A percentile compares a stretch with the other conserved stretches of the same genome.
Conservation (phyloP, 2,797 vertebrate species). For the Brachymystax lenok region DNA sequence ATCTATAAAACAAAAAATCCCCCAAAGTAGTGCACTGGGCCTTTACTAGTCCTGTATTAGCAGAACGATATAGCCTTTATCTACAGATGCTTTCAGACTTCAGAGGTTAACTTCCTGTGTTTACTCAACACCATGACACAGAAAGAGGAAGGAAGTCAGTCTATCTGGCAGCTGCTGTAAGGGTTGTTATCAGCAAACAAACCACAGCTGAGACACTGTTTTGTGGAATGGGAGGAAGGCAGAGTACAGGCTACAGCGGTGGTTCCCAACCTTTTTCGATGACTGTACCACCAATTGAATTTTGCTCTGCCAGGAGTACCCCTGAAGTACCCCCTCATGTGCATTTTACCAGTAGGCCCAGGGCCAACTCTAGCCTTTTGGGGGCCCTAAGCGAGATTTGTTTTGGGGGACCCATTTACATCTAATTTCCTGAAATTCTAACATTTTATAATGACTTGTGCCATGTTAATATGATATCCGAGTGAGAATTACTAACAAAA, state of each 20-base stretch:
- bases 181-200: constrained; percentile 51
- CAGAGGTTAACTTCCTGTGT: constrained; percentile 22
- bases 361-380: no score
- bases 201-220: constrained; percentile 44
- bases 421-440: no score
- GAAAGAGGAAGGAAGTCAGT: constrained; percentile 7
- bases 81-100: constrained; percentile 19
- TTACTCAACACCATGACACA: constrained; percentile 25
- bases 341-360: no score
- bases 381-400: no score
- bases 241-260: constrained; percentile 29
- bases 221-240: constrained; percentile 42
- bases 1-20: neutral
- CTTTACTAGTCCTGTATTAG: neutral
- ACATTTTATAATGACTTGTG: no score
- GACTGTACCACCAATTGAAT: no score
- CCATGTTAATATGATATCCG: no score
- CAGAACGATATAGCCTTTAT: neutral
- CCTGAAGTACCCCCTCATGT: no score
- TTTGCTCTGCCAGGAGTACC: no score
- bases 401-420: no score
- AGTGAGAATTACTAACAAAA: no score
- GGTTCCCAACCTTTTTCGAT: neutral
- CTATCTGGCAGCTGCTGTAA: constrained; percentile 44
- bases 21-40: neutral